A percentile compares a stretch with the other conserved stretches of the same genome.
These are phyloP conservation scores for Psix sp. DNA, from an alignment of 1,140 invertebrate genomes.

Conservation along the genomic window DNA sequence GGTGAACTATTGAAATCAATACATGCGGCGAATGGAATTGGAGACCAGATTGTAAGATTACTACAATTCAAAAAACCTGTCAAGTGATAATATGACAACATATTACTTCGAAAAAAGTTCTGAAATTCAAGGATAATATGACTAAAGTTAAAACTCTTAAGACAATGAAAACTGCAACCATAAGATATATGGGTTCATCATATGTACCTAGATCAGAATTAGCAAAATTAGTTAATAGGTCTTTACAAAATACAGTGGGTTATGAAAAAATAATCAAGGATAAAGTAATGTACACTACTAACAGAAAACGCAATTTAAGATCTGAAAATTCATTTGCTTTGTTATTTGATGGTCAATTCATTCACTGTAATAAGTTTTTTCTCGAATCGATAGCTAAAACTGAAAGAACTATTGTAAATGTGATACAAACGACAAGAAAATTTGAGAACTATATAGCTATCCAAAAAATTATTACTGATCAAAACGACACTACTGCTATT, in stretches of 20 bases:
- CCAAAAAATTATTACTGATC: too few relatives aligned
- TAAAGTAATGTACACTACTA: not conserved
- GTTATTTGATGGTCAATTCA: not conserved
- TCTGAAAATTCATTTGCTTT: constrained; percentile 23
- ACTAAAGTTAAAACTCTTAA: not conserved
- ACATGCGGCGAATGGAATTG: constrained; percentile 10
- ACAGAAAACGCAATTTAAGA: constrained; percentile 1
- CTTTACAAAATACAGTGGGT: not conserved
- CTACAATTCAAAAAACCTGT: not conserved
- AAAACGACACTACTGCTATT: too few relatives aligned
- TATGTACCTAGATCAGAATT: not conserved
- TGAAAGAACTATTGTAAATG: too few relatives aligned
- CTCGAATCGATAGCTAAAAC: constrained; percentile 1
- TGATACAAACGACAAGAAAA: too few relatives aligned
- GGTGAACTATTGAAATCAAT: constrained; percentile 18
- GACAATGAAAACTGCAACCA: not conserved
- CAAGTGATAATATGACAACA: too few relatives aligned
- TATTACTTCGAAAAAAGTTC: too few relatives aligned
- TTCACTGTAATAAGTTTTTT: constrained; percentile 8
- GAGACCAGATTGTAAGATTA: constrained; percentile 21
- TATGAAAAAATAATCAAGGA: constrained; percentile 24
- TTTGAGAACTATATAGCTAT: too few relatives aligned
- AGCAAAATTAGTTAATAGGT: not conserved
- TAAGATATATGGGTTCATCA: constrained; percentile 4
- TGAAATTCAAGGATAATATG: not conserved